Evolutionary conservation across 1,140 invertebrate genomes (phyloP).

Genomic region (Drosophila equinoxialis): DNA sequence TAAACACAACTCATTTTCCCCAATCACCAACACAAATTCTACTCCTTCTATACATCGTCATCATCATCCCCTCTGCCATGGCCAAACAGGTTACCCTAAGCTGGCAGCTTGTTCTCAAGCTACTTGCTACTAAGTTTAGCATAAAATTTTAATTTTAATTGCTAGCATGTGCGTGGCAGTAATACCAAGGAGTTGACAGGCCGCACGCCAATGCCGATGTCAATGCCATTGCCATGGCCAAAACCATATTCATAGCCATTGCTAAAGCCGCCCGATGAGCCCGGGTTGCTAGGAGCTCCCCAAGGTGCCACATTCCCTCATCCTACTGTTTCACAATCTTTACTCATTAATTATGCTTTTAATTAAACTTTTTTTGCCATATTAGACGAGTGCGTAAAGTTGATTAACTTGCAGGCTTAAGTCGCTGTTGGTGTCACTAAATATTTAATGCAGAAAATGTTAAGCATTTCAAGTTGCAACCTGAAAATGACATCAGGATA

Average conservation of each 20-base stretch:
- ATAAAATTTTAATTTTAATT: slow-evolving; percentile 82
- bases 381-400: slow-evolving; percentile 75
- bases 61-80: slow-evolving; percentile 14
- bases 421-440: slow-evolving; percentile 42
- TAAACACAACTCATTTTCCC: not conserved
- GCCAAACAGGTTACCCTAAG: slow-evolving; percentile 40
- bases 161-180: slow-evolving; percentile 77
- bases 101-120: slow-evolving; percentile 11
- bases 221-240: not conserved
- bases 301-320: not conserved
- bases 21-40: not conserved
- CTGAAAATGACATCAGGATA: slow-evolving; percentile 23
- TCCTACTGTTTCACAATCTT: not conserved
- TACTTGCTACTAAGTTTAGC: slow-evolving; percentile 77
- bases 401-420: slow-evolving; percentile 61
- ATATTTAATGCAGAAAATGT: slow-evolving; percentile 63
- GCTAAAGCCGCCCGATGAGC: not conserved
- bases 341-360: slow-evolving; percentile 76
- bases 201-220: slow-evolving; percentile 28
- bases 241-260: not conserved
- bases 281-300: not conserved
- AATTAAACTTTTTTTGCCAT: slow-evolving; percentile 75
- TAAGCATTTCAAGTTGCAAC: slow-evolving; percentile 28
- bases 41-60: not conserved
- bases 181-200: slow-evolving; percentile 45